Evolutionary conservation across 1,140 invertebrate species (phyloP).

Genomic region (Hormaphis cornu): DNA sequence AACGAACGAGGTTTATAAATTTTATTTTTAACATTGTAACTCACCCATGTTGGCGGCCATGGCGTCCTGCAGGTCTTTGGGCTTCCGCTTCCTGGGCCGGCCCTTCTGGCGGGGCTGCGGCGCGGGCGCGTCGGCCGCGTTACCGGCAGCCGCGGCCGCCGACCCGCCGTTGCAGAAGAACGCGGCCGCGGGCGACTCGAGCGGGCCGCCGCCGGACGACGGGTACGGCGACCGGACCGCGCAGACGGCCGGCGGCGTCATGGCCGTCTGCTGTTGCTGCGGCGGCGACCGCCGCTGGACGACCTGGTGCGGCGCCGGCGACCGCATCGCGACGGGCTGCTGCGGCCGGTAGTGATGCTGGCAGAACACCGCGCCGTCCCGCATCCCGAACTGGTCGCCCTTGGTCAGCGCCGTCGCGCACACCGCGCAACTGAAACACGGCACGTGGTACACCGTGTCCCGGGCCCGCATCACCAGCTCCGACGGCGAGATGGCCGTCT

Average conservation of each 20-base stretch:
- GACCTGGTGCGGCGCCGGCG: constrained; percentile 15
- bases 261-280: constrained; percentile 45
- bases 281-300: constrained; percentile 44
- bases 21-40: constrained; percentile 37
- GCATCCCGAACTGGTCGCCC: constrained; percentile 89
- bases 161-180: constrained; percentile 14
- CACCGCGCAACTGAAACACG: constrained; percentile 88
- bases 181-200: background rate
- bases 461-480: constrained; percentile 92
- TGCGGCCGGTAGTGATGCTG: constrained; percentile 61
- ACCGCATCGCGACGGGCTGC: constrained; percentile 44
- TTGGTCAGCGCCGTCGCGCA: constrained; percentile 75
- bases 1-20: too few species aligned
- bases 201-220: constrained; percentile 36
- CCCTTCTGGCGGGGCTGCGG: constrained; percentile 71
- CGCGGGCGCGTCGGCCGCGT: constrained; percentile 51
- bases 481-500: constrained; percentile 78
- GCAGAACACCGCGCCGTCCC: constrained; percentile 71
- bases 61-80: constrained; percentile 70
- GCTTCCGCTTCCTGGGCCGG: constrained; percentile 80
- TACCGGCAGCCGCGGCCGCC: background rate
- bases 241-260: constrained; percentile 35
- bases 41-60: constrained; percentile 75
- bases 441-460: constrained; percentile 86
- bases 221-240: constrained; percentile 34